phyloP scores from a whole-genome alignment of 2,888 invertebrate species.

The Erpobdella octoculata region DNA sequence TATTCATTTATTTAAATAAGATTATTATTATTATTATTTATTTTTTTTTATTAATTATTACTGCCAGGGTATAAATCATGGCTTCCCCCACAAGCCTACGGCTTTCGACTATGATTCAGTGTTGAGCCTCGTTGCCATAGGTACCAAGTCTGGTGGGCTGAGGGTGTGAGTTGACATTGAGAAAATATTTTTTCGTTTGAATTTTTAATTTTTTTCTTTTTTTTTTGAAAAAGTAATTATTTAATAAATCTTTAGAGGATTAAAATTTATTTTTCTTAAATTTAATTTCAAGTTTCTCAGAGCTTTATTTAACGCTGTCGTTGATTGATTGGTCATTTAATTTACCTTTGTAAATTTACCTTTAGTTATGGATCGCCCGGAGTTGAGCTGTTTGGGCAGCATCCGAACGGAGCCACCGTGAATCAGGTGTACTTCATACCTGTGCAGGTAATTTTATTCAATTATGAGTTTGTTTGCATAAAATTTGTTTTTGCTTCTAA shows the following conservation, averaged over 20 bases:
- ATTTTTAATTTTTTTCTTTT: too few species aligned
- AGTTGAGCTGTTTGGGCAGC: conserved; percentile 86
- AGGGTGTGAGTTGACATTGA: conserved; percentile 33
- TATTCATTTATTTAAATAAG: not conserved
- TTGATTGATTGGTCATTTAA: not conserved
- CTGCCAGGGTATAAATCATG: conserved; percentile 85
- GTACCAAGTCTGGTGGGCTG: conserved; percentile 72
- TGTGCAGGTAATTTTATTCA: too few species aligned
- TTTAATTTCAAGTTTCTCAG: not conserved
- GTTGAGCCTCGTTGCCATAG: conserved; percentile 78
- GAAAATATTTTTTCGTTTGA: too few species aligned
- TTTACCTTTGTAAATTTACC: not conserved
- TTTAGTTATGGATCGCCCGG: conserved; percentile 77
- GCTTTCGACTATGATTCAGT: conserved; percentile 85
- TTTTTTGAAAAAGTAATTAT: too few species aligned
- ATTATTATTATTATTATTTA: not conserved
- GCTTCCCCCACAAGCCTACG: conserved; percentile 91
- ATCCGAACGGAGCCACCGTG: conserved; percentile 66
- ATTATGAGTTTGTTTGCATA: too few species aligned
- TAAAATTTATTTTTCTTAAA: too few species aligned
- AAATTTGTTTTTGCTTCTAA: too few species aligned
- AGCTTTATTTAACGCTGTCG: not conserved
- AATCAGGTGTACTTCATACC: conserved; percentile 63
- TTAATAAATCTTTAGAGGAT: too few species aligned
- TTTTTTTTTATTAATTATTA: not conserved